phyloP scores from a whole-genome alignment of 2,888 invertebrate species.

The Caenorhabditis sinica region DNA sequence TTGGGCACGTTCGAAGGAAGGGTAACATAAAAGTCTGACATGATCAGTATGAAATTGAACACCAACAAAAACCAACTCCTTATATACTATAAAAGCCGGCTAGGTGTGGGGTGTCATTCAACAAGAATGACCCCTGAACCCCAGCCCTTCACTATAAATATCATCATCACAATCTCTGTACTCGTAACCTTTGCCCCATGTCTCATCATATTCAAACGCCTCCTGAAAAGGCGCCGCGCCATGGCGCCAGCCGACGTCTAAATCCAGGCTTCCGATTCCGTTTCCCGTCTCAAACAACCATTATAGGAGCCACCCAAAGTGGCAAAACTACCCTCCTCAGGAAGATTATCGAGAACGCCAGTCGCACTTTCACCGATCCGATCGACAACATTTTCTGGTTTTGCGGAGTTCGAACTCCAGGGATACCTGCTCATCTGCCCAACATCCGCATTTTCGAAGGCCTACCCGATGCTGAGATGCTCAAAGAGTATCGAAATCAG shows the following conservation, averaged over 20 bases:
- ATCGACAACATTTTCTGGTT: constrained; percentile 41
- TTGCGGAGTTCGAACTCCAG: constrained; percentile 17
- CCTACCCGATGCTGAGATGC: constrained; percentile 28
- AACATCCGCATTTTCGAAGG: constrained; percentile 16
- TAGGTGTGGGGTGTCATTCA: no score
- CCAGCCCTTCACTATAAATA: not conserved
- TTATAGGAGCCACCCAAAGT: constrained; percentile 23
- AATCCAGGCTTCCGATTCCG: constrained; percentile 8
- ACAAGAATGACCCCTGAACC: no score
- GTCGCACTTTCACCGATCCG: not conserved
- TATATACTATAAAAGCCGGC: no score
- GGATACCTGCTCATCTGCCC: constrained; percentile 18
- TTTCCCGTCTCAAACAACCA: constrained; percentile 24
- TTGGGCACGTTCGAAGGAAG: constrained; percentile 14
- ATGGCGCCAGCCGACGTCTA: no score
- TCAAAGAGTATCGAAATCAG: constrained; percentile 28
- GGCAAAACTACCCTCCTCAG: constrained; percentile 34
- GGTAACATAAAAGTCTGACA: constrained; percentile 18
- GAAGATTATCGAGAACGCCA: constrained; percentile 23
- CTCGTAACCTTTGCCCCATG: not conserved
- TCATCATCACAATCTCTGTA: not conserved
- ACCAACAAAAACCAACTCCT: no score
- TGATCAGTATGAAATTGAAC: not conserved
- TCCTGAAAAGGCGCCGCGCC: not conserved
- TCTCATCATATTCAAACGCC: not conserved